Percentiles rank a stretch among this genome's conserved stretches.
Evolutionary conservation across 2,797 vertebrate genomes (phyloP).

Genomic region (Linurgus olivaceus): DNA sequence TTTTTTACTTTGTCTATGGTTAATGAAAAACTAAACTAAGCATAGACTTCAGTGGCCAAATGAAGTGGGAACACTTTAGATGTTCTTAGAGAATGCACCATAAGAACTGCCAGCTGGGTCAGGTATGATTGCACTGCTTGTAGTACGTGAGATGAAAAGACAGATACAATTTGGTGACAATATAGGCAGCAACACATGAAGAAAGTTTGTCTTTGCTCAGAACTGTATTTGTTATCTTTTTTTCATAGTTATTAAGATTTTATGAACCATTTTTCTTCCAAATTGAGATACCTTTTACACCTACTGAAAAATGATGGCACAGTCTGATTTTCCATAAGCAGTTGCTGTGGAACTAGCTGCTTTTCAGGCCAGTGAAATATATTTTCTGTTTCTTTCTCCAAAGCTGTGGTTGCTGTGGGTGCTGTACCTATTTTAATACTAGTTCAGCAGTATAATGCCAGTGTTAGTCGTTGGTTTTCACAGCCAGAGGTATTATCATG

Average conservation of each 20-base stretch:
- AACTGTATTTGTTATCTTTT: neutral
- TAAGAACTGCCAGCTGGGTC: neutral
- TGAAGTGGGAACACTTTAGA: neutral
- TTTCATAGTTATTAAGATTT: neutral
- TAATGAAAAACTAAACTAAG: neutral
- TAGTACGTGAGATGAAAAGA: neutral
- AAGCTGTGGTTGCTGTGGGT: neutral
- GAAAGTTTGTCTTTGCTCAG: neutral
- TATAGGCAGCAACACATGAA: neutral
- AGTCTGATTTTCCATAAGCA: neutral
- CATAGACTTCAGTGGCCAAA: neutral
- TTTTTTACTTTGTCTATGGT: neutral
- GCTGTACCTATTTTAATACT: slow-evolving; percentile 18
- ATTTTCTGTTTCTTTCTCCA: neutral
- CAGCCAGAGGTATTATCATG: neutral
- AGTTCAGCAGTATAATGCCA: neutral
- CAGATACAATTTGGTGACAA: accelerated
- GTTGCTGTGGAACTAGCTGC: neutral
- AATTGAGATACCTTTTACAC: neutral
- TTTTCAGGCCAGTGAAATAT: neutral
- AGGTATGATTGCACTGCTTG: neutral
- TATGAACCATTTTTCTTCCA: neutral
- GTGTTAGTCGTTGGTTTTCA: neutral
- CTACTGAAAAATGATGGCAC: neutral
- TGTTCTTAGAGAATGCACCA: neutral